phyloP scores from a whole-genome alignment of 1,140 invertebrate species.

The Polyergus mexicanus region DNA sequence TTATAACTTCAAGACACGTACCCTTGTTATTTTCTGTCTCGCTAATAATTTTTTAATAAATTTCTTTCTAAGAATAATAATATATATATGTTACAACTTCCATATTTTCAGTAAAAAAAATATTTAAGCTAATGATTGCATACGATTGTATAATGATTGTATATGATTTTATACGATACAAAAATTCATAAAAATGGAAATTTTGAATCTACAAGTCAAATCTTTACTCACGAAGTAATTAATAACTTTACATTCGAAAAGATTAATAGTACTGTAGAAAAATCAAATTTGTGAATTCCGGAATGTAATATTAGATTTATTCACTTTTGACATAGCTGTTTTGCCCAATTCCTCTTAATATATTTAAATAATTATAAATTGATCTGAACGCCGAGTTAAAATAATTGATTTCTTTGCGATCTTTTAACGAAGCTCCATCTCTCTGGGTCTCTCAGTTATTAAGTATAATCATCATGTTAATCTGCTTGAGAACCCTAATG shows the following conservation, averaged over 20 bases:
- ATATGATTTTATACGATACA: too few relatives aligned
- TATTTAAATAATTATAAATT: background rate
- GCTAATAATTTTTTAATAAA: background rate
- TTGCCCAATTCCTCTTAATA: background rate
- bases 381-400: too few relatives aligned
- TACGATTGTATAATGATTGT: too few relatives aligned
- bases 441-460: conserved; percentile 4
- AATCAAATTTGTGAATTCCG: too few relatives aligned
- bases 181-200: too few relatives aligned
- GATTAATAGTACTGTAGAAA: too few relatives aligned
- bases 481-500: background rate
- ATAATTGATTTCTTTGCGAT: background rate
- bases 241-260: too few relatives aligned
- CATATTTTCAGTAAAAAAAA: background rate
- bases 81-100: background rate
- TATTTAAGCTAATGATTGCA: background rate
- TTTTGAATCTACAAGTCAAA: too few relatives aligned
- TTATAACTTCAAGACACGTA: background rate
- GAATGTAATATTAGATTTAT: too few relatives aligned
- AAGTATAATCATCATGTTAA: conserved; percentile 29
- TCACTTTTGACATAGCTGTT: too few relatives aligned
- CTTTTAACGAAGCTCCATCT: background rate
- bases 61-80: background rate
- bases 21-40: background rate
- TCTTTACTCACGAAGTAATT: too few relatives aligned